A percentile compares a stretch with the other conserved stretches of the same genome.
phyloP scores from a whole-genome alignment of 2,113 vertebrate species.

The Aramus guarauna region DNA sequence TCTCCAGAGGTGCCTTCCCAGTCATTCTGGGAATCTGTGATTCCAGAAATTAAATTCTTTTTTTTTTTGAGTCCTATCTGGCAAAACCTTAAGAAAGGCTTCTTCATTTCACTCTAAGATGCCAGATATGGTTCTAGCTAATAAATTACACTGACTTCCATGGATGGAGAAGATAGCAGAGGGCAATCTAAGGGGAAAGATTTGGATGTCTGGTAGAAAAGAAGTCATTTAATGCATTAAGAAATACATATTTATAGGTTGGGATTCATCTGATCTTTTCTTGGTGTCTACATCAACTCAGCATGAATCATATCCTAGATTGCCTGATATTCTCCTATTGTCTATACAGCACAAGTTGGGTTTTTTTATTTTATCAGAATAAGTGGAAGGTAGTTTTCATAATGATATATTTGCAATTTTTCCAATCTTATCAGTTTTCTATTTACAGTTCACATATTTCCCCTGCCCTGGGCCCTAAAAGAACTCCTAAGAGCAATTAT shows the following conservation, averaged over 20 bases:
- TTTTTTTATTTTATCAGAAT: background rate
- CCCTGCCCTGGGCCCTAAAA: background rate
- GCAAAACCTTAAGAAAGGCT: background rate
- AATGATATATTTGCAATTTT: background rate
- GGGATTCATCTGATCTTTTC: background rate
- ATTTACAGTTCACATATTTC: background rate
- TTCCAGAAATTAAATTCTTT: background rate
- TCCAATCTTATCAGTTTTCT: background rate
- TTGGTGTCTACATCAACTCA: background rate
- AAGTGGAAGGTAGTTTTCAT: background rate
- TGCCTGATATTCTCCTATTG: background rate
- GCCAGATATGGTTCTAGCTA: background rate
- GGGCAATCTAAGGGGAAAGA: background rate
- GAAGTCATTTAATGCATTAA: background rate
- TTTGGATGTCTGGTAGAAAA: background rate
- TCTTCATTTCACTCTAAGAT: background rate
- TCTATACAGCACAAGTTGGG: background rate
- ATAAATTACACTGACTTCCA: background rate
- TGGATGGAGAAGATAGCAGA: background rate
- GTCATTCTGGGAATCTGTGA: background rate
- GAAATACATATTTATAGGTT: background rate
- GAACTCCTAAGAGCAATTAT: background rate
- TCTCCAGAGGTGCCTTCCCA: background rate
- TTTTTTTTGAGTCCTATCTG: background rate
- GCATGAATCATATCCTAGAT: background rate